phyloP scores from a whole-genome alignment of 2,888 invertebrate species.

The Hofmannophila pseudospretella region DNA sequence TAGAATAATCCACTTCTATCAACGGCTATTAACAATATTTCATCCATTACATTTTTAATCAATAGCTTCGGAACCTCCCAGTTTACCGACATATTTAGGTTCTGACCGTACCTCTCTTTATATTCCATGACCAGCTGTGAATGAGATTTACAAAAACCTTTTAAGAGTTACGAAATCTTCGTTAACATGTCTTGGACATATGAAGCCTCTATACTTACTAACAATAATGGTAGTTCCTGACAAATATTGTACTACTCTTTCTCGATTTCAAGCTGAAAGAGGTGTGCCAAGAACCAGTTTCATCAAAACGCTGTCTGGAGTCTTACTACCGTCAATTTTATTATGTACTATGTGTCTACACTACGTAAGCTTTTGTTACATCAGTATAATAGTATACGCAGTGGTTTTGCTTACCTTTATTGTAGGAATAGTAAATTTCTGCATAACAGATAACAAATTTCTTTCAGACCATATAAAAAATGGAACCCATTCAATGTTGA shows the following conservation, averaged over 20 bases:
- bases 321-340: too few species aligned
- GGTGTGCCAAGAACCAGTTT: too few species aligned
- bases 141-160: too few species aligned
- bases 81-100: constrained; percentile 30
- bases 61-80: constrained; percentile 50
- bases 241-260: too few species aligned
- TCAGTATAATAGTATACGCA: neutral
- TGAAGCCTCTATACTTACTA: too few species aligned
- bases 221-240: too few species aligned
- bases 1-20: constrained; percentile 44
- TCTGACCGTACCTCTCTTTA: constrained; percentile 23
- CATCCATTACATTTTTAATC: constrained; percentile 26
- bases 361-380: neutral
- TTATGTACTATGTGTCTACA: too few species aligned
- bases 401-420: constrained; percentile 34
- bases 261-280: too few species aligned
- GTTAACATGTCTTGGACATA: too few species aligned
- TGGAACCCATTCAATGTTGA: constrained; percentile 48
- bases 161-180: too few species aligned
- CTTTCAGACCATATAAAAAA: constrained; percentile 49
- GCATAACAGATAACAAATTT: constrained; percentile 17
- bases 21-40: constrained; percentile 39
- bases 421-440: constrained; percentile 43
- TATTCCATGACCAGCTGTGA: constrained; percentile 38
- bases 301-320: too few species aligned